phyloP scores from a whole-genome alignment of 1,140 invertebrate genomes.

The Drosophila parvula region DNA sequence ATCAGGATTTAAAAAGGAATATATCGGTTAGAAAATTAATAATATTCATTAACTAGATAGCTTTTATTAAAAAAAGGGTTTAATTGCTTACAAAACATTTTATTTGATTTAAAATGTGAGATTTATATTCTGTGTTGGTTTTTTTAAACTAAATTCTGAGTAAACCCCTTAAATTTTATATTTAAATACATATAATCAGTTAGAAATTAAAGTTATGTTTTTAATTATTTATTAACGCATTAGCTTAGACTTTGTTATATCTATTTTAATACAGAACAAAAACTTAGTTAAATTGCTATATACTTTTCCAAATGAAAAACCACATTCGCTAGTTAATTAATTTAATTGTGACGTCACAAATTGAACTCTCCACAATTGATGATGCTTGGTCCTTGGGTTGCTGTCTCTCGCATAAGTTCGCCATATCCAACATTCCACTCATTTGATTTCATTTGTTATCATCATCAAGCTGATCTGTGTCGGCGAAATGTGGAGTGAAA shows the following conservation, averaged over 20 bases:
- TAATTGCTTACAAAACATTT: too few relatives aligned
- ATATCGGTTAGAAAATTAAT: not conserved
- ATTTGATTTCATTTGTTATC: slow-evolving; percentile 75
- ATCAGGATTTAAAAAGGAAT: not conserved
- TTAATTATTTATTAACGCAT: not conserved
- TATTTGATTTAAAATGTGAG: too few relatives aligned
- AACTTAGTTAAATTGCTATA: not conserved
- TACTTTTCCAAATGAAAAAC: not conserved
- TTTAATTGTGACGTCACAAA: slow-evolving; percentile 40
- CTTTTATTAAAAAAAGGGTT: too few relatives aligned
- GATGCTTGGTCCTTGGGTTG: slow-evolving; percentile 8
- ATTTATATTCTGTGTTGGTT: too few relatives aligned
- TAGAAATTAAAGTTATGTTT: too few relatives aligned
- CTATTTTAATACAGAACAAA: not conserved
- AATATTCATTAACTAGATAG: too few relatives aligned
- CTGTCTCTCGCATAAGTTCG: not conserved
- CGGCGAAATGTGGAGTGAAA: not conserved
- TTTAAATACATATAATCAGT: not conserved
- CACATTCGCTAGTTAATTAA: slow-evolving; percentile 24
- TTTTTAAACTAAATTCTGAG: too few relatives aligned
- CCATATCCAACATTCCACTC: slow-evolving; percentile 54
- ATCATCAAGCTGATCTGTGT: slow-evolving; percentile 50
- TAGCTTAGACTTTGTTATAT: not conserved
- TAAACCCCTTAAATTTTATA: too few relatives aligned
- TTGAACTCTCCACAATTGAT: slow-evolving; percentile 44